Conservation (phyloP, 2,113 vertebrate genomes). For the Atlantisia rogersi region DNA sequence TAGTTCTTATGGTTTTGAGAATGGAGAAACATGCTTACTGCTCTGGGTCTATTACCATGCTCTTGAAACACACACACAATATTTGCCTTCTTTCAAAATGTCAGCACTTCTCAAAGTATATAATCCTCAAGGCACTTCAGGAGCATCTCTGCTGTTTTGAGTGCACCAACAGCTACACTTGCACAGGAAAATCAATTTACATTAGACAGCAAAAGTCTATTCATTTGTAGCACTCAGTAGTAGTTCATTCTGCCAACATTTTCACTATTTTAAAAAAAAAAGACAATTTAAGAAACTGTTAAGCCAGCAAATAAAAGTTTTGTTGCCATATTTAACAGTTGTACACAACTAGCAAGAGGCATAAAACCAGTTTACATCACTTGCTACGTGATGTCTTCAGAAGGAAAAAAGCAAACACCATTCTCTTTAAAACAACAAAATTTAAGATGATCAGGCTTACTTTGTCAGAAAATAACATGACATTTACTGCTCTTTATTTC, state of each 20-base stretch:
- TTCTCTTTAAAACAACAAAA: background rate
- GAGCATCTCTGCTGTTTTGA: background rate
- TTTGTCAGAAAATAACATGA: background rate
- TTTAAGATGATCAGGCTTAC: background rate
- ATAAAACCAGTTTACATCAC: background rate
- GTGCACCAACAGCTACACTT: background rate
- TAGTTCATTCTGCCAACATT: background rate
- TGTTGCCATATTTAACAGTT: background rate
- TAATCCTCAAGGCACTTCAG: background rate
- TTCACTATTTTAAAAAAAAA: background rate
- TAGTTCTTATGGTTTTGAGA: conserved; percentile 23
- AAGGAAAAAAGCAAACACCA: background rate
- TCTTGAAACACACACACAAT: background rate
- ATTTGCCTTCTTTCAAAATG: background rate
- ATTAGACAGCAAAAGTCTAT: background rate
- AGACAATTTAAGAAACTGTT: too few species aligned
- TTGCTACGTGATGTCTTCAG: background rate
- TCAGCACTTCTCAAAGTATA: background rate
- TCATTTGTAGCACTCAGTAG: background rate
- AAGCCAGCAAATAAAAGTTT: background rate
- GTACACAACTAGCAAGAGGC: background rate
- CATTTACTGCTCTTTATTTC: background rate
- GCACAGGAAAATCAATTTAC: background rate
- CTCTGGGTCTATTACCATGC: background rate
- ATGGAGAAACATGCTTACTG: conserved; percentile 38